Evolutionary conservation across 37 sponge, comb jelly and placozoan genomes (phyloP), one percentile per base, ranked within the genome.

Genomic region (Halisarca cf. caerulea): DNA sequence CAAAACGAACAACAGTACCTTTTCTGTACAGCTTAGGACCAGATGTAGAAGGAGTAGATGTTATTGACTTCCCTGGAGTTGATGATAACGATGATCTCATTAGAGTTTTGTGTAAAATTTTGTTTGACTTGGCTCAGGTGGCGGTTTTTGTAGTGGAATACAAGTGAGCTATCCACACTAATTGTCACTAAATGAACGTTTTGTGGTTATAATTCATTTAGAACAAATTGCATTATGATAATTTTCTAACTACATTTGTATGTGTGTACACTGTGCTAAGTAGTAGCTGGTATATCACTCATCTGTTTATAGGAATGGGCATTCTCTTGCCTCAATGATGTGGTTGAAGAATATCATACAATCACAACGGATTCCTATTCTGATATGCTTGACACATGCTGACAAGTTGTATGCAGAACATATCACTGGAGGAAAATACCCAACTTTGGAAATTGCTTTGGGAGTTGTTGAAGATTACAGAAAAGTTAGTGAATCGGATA

Each of bases 371-470:
- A 24, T 86, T 9, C 89, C 82, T 41, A 60, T 88, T 6, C 40
- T 92, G 23, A 60, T 92, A 0, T 92, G 92, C 55, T 60, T 92
- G 18, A 88, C 92, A 18, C 59, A 73, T 86, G 92, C 84, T 58
- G 92, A 92, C 57, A 54, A 55, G 21, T 80, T 92, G 24, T 92
- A 88, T 82, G 79, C n/a, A n/a, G n/a, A n/a, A n/a, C n/a, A n/a
- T n/a, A n/a, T n/a, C n/a, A n/a, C n/a, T n/a, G n/a, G n/a, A n/a
- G n/a, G n/a, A n/a, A n/a, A n/a, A n/a, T n/a, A n/a, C n/a, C n/a
- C n/a, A n/a, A n/a, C n/a, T n/a, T n/a, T n/a, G n/a, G n/a, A n/a
- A n/a, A n/a, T n/a, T n/a, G n/a, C n/a, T n/a, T n/a, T n/a, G n/a
- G n/a, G n/a, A n/a, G n/a, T n/a, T n/a, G n/a, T n/a, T n/a, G n/a